These are phyloP conservation scores for Dolichotis patagonum DNA, from an alignment of 2,113 vertebrate genomes.

Conservation along the genomic window DNA sequence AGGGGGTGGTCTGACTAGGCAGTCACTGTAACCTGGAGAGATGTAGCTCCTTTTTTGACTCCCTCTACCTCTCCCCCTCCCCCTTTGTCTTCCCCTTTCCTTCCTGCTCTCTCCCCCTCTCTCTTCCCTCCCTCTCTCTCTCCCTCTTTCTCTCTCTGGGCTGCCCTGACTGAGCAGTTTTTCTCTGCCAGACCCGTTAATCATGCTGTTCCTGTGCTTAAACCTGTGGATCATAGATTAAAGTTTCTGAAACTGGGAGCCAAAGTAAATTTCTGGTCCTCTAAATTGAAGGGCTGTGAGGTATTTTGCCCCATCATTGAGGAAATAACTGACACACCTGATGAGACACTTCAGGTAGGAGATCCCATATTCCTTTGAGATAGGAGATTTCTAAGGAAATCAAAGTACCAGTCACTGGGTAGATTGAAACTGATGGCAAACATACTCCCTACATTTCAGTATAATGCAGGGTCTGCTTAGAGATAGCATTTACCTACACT, in stretches of 20 bases:
- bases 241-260: background rate
- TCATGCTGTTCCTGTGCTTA: background rate
- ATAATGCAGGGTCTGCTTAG: too few relatives aligned
- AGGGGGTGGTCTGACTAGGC: background rate
- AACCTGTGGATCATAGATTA: background rate
- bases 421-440: background rate
- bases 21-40: background rate
- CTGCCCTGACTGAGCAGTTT: background rate
- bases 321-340: background rate
- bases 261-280: background rate
- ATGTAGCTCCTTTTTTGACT: background rate
- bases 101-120: background rate
- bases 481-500: background rate
- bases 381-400: background rate
- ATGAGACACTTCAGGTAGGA: background rate
- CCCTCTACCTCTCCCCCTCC: background rate
- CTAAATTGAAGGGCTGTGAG: background rate
- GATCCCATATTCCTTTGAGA: background rate
- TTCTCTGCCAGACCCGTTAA: background rate
- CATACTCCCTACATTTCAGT: rapidly evolving
- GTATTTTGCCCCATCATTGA: background rate
- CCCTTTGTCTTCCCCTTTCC: background rate
- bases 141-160: too few relatives aligned
- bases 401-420: background rate
- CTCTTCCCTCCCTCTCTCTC: too few relatives aligned